A percentile compares a stretch with the other conserved stretches of the same genome.
Conservation (phyloP, 2,888 invertebrate species). For the Panzeria rudis region DNA sequence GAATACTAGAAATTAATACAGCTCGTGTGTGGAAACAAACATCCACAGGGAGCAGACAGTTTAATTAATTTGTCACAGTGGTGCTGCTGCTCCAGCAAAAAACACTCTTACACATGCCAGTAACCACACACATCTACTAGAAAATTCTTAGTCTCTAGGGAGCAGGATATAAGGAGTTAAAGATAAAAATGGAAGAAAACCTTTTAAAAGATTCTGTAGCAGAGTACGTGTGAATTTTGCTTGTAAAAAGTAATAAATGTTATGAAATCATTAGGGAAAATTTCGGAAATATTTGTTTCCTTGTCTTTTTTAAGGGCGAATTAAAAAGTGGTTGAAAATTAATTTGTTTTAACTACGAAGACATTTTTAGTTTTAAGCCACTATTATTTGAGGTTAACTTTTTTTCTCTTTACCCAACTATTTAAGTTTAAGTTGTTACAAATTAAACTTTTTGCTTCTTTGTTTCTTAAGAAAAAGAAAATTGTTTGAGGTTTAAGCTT, state of each 20-base stretch:
- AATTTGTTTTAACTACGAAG: slow-evolving; percentile 62
- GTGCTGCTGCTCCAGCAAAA: slow-evolving; percentile 73
- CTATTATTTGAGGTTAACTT: slow-evolving; percentile 59
- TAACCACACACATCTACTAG: background rate
- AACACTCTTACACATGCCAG: slow-evolving; percentile 73
- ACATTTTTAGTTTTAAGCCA: slow-evolving; percentile 61
- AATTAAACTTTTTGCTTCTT: slow-evolving; percentile 47
- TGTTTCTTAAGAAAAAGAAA: slow-evolving; percentile 4
- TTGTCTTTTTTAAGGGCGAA: slow-evolving; percentile 17
- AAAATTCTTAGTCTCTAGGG: slow-evolving; percentile 11
- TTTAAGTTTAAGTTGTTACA: slow-evolving; percentile 41
- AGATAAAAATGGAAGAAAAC: slow-evolving; percentile 18
- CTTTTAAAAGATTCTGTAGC: slow-evolving; percentile 4
- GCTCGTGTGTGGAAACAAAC: slow-evolving; percentile 53
- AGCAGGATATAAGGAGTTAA: slow-evolving; percentile 34
- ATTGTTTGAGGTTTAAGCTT: slow-evolving; percentile 48
- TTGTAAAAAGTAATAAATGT: slow-evolving; percentile 45
- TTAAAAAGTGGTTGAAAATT: slow-evolving; percentile 48
- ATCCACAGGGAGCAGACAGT: slow-evolving; percentile 78
- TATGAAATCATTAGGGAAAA: slow-evolving; percentile 55
- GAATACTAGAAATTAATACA: slow-evolving; percentile 59
- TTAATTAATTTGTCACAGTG: slow-evolving; percentile 82
- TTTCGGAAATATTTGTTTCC: slow-evolving; percentile 42
- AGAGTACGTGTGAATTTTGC: background rate
- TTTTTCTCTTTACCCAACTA: slow-evolving; percentile 11